Conservation (phyloP, 2,888 invertebrate species). For the Stramonita haemastoma region DNA sequence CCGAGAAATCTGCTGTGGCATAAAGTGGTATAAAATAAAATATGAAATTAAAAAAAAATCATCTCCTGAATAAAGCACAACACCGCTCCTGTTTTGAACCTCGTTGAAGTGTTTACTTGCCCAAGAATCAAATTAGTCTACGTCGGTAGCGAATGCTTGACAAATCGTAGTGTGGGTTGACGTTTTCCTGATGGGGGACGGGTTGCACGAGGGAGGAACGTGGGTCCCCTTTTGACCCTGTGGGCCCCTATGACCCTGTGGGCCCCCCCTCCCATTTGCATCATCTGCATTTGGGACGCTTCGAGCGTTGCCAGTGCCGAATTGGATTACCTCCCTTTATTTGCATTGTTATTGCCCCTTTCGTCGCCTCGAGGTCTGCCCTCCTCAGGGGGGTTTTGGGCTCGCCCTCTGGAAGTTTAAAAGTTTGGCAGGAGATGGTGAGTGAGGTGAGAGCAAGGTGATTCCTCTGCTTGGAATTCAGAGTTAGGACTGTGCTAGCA, state of each 20-base stretch:
- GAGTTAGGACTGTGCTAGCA: neutral
- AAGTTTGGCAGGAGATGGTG: neutral
- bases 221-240: neutral
- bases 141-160: conserved; percentile 33
- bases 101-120: conserved; percentile 39
- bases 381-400: neutral
- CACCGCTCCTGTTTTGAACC: conserved; percentile 30
- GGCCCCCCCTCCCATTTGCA: conserved; percentile 19
- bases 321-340: conserved; percentile 45
- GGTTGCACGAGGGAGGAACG: neutral
- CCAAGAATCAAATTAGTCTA: conserved; percentile 40
- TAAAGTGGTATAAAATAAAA: no score
- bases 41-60: no score
- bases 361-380: conserved; percentile 4
- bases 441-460: no score
- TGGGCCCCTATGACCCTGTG: conserved; percentile 20
- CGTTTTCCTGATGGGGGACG: neutral
- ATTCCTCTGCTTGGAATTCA: neutral
- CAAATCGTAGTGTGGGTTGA: conserved; percentile 10
- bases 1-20: no score
- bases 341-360: conserved; percentile 43
- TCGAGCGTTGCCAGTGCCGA: conserved; percentile 28
- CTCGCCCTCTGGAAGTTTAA: neutral
- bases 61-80: neutral
- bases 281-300: conserved; percentile 44